Evolutionary conservation across 2,113 vertebrate species (phyloP).

Genomic region (Rhinoderma darwinii): DNA sequence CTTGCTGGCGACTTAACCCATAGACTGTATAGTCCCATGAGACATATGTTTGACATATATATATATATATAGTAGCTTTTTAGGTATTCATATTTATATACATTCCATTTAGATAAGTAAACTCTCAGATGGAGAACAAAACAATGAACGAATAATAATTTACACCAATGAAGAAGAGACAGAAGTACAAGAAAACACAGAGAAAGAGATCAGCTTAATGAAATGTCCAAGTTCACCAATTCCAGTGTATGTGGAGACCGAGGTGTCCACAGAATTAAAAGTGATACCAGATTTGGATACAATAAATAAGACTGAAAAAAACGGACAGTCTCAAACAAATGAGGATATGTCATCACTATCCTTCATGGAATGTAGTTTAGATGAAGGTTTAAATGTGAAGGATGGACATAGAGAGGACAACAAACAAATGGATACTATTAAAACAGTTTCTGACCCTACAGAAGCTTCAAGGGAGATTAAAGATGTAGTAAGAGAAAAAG

Average conservation of each 20-base stretch:
- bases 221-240: conserved; percentile 40
- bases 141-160: neutral
- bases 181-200: neutral
- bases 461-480: neutral
- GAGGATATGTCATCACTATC: neutral
- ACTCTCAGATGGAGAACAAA: neutral
- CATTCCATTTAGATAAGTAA: conserved; percentile 5
- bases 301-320: neutral
- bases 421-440: neutral
- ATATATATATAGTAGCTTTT: too few species aligned
- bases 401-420: neutral
- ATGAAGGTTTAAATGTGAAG: neutral
- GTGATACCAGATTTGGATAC: neutral
- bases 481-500: neutral
- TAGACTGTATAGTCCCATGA: too few species aligned
- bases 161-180: neutral
- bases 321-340: neutral
- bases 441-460: neutral
- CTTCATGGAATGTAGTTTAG: conserved; percentile 5
- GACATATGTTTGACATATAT: too few species aligned
- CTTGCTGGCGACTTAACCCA: too few species aligned
- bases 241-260: conserved; percentile 10
- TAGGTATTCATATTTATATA: neutral
- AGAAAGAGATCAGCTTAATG: neutral
- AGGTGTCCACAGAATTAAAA: conserved; percentile 20